Conservation (phyloP, 2,113 vertebrate species). For the Numenius arquata region DNA sequence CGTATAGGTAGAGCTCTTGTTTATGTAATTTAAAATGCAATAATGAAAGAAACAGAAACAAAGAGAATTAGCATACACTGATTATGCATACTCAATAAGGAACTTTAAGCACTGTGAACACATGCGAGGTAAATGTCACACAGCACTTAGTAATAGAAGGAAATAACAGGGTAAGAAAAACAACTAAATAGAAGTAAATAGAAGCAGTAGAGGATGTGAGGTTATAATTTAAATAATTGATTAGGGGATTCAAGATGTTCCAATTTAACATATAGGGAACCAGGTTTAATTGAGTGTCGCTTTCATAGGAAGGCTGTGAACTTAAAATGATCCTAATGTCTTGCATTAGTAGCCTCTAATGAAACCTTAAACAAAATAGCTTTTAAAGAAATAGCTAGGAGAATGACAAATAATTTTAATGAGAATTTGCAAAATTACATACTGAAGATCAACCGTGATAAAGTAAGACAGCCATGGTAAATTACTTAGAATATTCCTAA, state of each 20-base stretch:
- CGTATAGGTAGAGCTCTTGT: not conserved
- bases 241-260: not conserved
- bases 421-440: not conserved
- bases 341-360: not conserved
- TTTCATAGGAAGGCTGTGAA: not conserved
- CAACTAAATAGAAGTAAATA: not conserved
- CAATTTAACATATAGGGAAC: not conserved
- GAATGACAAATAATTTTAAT: not conserved
- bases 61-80: not conserved
- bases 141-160: not conserved
- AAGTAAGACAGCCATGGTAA: not conserved
- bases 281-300: not conserved
- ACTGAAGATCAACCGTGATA: not conserved
- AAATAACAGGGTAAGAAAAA: not conserved
- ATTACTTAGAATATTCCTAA: not conserved
- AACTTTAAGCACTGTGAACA: not conserved
- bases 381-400: not conserved
- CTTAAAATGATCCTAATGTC: not conserved
- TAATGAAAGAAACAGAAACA: not conserved
- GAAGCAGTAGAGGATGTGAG: not conserved
- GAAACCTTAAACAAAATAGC: not conserved
- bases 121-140: slow-evolving; percentile 4
- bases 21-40: not conserved
- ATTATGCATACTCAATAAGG: slow-evolving; percentile 16
- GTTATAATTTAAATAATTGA: slow-evolving; percentile 22